Conservation (phyloP, 1,140 invertebrate species). For the Chymomyza costata region DNA sequence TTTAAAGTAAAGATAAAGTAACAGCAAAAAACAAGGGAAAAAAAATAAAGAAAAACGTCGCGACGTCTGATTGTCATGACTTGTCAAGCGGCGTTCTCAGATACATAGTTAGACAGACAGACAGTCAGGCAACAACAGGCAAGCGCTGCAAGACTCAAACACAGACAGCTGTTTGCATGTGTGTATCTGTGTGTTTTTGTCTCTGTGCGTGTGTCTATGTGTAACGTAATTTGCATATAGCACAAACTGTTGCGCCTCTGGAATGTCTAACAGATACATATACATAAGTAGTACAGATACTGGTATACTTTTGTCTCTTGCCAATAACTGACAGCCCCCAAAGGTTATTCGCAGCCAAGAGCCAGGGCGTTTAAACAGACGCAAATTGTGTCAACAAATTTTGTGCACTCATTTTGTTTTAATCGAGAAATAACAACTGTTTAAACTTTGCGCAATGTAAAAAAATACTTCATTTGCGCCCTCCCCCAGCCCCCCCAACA, state of each 20-base stretch:
- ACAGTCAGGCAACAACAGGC: slow-evolving; percentile 20
- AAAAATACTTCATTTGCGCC: neutral
- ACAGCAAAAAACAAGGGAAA: slow-evolving; percentile 23
- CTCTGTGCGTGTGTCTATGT: too few relatives aligned
- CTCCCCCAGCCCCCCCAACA: too few relatives aligned
- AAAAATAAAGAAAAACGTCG: slow-evolving; percentile 31
- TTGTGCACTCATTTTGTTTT: slow-evolving; percentile 29
- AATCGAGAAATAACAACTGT: slow-evolving; percentile 41
- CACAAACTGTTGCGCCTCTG: slow-evolving; percentile 60
- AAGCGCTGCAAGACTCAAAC: slow-evolving; percentile 26
- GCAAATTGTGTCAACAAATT: slow-evolving; percentile 62
- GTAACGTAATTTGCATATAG: slow-evolving; percentile 68
- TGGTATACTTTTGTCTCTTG: slow-evolving; percentile 22
- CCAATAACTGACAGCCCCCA: slow-evolving; percentile 29
- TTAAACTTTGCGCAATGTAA: slow-evolving; percentile 51
- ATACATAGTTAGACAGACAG: slow-evolving; percentile 8
- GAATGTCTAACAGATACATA: slow-evolving; percentile 46
- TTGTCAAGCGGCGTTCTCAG: slow-evolving; percentile 28
- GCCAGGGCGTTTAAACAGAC: neutral
- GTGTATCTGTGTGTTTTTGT: too few relatives aligned
- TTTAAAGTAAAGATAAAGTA: slow-evolving; percentile 49
- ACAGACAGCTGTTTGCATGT: too few relatives aligned
- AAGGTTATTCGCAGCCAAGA: slow-evolving; percentile 52
- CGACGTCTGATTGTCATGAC: slow-evolving; percentile 57
- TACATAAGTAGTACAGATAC: slow-evolving; percentile 25